A percentile compares a stretch with the other conserved stretches of the same genome.
These are phyloP conservation scores for Chymomyza procnemis DNA, from an alignment of 2,888 invertebrate genomes.

Conservation along the genomic window DNA sequence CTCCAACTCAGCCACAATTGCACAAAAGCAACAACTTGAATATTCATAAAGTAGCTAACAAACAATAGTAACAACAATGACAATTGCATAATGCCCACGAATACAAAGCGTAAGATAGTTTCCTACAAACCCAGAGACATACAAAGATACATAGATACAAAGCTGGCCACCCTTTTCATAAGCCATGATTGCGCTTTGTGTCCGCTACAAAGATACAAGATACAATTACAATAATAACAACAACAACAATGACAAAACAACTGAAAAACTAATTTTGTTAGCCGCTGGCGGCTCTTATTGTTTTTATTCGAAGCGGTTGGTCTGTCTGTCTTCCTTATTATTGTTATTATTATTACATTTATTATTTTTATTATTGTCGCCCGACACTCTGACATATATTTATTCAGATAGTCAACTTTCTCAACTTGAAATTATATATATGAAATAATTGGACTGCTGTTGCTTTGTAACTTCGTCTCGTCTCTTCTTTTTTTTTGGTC, in stretches of 20 bases:
- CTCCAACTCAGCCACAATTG: constrained; percentile 16
- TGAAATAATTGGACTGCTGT: constrained; percentile 2
- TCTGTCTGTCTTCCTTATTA: constrained; percentile 34
- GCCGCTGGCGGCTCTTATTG: constrained; percentile 16
- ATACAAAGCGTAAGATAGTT: constrained; percentile 3
- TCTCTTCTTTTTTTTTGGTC: constrained; percentile 18
- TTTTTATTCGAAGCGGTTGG: constrained; percentile 28
- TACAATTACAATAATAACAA: constrained; percentile 36
- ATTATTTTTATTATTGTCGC: constrained; percentile 33
- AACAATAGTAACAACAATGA: constrained; percentile 40
- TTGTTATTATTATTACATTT: constrained; percentile 31
- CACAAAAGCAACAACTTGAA: constrained; percentile 26
- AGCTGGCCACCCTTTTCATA: constrained; percentile 29
- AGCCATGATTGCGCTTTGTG: constrained; percentile 28
- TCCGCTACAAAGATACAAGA: constrained; percentile 37
- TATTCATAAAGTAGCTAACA: constrained; percentile 38
- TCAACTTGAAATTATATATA: constrained; percentile 30
- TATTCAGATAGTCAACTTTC: constrained; percentile 56
- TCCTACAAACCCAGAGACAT: background rate
- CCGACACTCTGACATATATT: constrained; percentile 54
- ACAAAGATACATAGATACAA: no score
- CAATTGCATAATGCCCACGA: constrained; percentile 47
- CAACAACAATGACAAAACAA: constrained; percentile 14
- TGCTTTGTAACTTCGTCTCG: background rate
- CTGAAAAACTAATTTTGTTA: constrained; percentile 14